Conservation (phyloP, 2,888 invertebrate genomes). For the Drosophila percnosoma region DNA sequence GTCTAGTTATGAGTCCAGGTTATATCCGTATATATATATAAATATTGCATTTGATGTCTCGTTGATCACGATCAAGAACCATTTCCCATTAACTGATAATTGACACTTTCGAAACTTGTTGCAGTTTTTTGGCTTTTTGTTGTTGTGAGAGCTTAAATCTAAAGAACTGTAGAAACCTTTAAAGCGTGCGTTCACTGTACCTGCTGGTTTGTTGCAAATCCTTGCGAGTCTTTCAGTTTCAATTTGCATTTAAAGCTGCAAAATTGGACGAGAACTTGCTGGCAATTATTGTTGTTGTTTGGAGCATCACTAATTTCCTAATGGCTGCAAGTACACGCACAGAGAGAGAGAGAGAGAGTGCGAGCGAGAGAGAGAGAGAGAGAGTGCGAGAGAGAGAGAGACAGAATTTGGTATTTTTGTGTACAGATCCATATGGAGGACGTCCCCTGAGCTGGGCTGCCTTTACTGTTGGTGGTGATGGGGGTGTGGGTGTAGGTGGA, state of each 20-base stretch:
- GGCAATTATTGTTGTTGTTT: slow-evolving; percentile 42
- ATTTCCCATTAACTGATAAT: neutral
- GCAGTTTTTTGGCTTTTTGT: neutral
- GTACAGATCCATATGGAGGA: slow-evolving; percentile 33
- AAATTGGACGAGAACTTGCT: slow-evolving; percentile 9
- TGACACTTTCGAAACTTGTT: neutral
- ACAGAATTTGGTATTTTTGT: slow-evolving; percentile 6
- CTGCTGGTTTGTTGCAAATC: neutral
- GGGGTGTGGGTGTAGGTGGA: neutral
- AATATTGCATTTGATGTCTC: neutral
- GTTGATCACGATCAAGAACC: neutral
- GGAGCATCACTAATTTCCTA: slow-evolving; percentile 52
- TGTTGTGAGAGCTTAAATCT: neutral
- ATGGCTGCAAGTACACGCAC: slow-evolving; percentile 22
- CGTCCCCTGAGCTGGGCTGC: slow-evolving; percentile 25
- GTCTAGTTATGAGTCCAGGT: neutral
- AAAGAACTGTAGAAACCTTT: neutral
- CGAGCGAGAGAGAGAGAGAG: neutral
- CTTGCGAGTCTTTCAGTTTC: neutral
- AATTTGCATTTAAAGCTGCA: slow-evolving; percentile 1
- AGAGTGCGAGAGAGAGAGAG: neutral
- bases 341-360: too few relatives aligned
- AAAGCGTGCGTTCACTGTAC: slow-evolving; percentile 14
- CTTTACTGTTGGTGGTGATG: neutral
- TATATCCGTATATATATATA: neutral